Evolutionary conservation across 2,113 vertebrate genomes (phyloP).

Genomic region (Entomyzon cyanotis): DNA sequence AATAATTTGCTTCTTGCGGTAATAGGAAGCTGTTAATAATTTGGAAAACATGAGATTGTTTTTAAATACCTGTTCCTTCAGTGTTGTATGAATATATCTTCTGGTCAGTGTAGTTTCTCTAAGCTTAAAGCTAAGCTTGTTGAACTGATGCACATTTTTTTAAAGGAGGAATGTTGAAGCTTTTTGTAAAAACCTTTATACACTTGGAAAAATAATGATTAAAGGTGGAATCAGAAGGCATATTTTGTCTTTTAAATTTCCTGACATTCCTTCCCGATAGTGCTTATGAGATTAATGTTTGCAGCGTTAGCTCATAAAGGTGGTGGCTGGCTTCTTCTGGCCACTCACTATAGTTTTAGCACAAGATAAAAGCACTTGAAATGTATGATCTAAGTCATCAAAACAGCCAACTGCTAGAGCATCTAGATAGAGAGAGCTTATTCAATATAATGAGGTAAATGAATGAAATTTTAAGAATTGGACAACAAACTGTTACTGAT

Average conservation of each 20-base stretch:
- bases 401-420: background rate
- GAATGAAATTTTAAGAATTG: conserved; percentile 15
- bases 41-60: background rate
- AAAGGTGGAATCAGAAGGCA: background rate
- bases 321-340: background rate
- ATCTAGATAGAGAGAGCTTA: background rate
- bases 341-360: background rate
- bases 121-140: background rate
- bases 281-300: background rate
- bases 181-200: background rate
- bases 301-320: background rate
- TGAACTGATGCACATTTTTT: background rate
- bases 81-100: background rate
- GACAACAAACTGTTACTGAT: background rate
- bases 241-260: background rate
- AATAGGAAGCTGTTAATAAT: background rate
- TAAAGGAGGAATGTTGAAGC: background rate
- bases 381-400: conserved; percentile 14
- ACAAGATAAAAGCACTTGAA: conserved; percentile 48
- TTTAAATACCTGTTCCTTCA: background rate
- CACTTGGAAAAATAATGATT: background rate
- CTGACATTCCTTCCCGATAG: background rate
- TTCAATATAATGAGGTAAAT: conserved; percentile 20
- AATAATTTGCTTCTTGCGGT: background rate
- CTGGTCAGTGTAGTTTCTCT: background rate